Evolutionary conservation across 1,140 invertebrate genomes (phyloP), one percentile per base, ranked within the genome.

Genomic region (Bathynomus jamesi): DNA sequence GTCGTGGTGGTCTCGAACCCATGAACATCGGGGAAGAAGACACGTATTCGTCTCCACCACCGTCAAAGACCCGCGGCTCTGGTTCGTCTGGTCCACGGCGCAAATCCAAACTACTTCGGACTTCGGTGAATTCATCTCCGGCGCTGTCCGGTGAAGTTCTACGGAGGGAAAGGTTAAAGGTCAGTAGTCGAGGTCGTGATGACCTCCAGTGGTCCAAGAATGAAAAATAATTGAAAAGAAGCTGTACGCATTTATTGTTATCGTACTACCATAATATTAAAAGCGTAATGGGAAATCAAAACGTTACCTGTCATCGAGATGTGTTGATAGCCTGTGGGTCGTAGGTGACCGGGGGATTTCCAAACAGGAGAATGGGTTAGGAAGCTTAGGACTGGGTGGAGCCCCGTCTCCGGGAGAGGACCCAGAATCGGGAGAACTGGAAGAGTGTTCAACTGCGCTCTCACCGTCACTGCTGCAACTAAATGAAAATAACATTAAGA

Each of bases 391-490:
- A 29, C 61, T 28, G 61, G 11, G 61, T 28, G 74, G 65, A 2
- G 73, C 69, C 30, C 53, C 63, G 28, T 74, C 72, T 8, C 71
- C 76, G n/a, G 68, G 71, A 28, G 77, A 76, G 11, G 70, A 71
- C 60, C 77, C 77, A 11, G 72, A 74, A 67, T 78, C 79, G 40
- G 77, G 78, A 46, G 77, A 79, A 72, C 80, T 80, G 27, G 80
- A 77, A 3, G 81, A 79, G 13, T 91, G 92, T 83, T 94, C 92
- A 80, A 91, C 91, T 83, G 92, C 89, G 82, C 91, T 93, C 88
- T 90, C 85, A 89, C 92, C 93, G 89, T 95, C 92, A 85, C 92
- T 94, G 85, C 92, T 94, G 87, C 92, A 76, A 72, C 76, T 78
- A 61, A 10, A 70, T 61, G 28, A 2, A 53, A 2, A 5, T 1